Evolutionary conservation across 1,140 invertebrate species (phyloP), one percentile per base, ranked within the genome.

Genomic region (Panulirus ornatus): DNA sequence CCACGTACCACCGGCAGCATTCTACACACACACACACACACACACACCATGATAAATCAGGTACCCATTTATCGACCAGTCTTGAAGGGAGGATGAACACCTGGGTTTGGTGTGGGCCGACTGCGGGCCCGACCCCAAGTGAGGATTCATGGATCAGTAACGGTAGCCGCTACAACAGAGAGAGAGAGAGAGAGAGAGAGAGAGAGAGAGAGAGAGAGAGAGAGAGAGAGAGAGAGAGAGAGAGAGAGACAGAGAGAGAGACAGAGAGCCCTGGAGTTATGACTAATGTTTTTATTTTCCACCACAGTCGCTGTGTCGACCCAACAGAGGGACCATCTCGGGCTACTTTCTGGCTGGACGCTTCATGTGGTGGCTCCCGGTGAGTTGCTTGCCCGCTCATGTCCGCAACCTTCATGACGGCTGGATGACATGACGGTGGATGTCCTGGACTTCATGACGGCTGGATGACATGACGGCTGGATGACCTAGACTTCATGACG

Each of bases 281-380:
- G 5, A 70, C 1, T n/a, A 1, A 9, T 70, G 2, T 27, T 22
- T 70, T 47, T 40, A 34, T 44, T 36, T 76, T 66, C 2, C 84
- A 58, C 93, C 93, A 54, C 93, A 94, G 94, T 93, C 94, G 0
- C 93, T 94, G 91, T 94, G 92, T 70, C 81, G 93, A 9, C 93
- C 93, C 73, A 94, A 95, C 84, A 89, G 94, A 71, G 93, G 93
- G 66, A 95, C 93, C 76, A 94, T 95, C 2, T 93, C 93, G 70
- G 95, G 95, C 44, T 95, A 95, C 91, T 95, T 95, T 91, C 91
- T 95, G 75, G 95, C 95, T 1, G 93, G 93, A 9, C 75, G 94
- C 22, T 94, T 94, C 85, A 94, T 95, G 93, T 92, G 93, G 58
- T 94, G 93, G 93, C 88, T 94, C 38, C 92, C 93, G 75, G 93